phyloP scores from a whole-genome alignment of 1,140 invertebrate genomes.

The Metaphire vulgaris region DNA sequence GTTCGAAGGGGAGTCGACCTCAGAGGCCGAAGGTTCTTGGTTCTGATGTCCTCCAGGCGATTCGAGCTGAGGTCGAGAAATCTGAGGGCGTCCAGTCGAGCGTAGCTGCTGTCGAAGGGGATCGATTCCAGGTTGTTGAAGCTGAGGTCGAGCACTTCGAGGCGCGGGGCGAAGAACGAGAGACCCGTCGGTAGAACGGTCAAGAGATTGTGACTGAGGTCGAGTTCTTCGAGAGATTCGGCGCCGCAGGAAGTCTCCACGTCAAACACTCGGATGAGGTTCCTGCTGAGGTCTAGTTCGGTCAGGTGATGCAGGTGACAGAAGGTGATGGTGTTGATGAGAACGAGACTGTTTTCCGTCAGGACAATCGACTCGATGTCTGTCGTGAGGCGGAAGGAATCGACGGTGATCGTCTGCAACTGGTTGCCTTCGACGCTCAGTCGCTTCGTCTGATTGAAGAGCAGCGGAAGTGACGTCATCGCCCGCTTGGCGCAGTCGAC shows the following conservation, averaged over 20 bases:
- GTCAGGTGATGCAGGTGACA: constrained; percentile 15
- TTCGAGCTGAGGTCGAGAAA: constrained; percentile 24
- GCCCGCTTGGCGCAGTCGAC: constrained; percentile 28
- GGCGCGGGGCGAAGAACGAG: constrained; percentile 17
- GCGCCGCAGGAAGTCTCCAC: background rate
- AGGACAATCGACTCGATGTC: constrained; percentile 22
- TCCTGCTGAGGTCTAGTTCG: constrained; percentile 21
- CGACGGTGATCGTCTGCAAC: constrained; percentile 14
- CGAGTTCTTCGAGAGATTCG: constrained; percentile 17
- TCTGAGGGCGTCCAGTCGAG: constrained; percentile 2
- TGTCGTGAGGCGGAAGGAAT: constrained; percentile 23
- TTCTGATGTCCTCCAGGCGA: constrained; percentile 14
- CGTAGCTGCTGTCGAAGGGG: constrained; percentile 16
- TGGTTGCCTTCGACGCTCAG: constrained; percentile 28
- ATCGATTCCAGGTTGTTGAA: constrained; percentile 21
- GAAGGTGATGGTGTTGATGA: constrained; percentile 12
- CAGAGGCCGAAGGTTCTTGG: constrained; percentile 14
- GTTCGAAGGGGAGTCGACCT: constrained; percentile 13
- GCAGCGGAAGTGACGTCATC: constrained; percentile 14
- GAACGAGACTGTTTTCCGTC: constrained; percentile 26
- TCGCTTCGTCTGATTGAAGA: constrained; percentile 17
- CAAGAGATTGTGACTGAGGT: constrained; percentile 27
- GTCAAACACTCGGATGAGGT: constrained; percentile 4
- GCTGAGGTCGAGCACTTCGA: constrained; percentile 26
- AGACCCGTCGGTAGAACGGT: constrained; percentile 7